phyloP scores from a whole-genome alignment of 2,797 vertebrate genomes.

The Megalops cyprinoides region DNA sequence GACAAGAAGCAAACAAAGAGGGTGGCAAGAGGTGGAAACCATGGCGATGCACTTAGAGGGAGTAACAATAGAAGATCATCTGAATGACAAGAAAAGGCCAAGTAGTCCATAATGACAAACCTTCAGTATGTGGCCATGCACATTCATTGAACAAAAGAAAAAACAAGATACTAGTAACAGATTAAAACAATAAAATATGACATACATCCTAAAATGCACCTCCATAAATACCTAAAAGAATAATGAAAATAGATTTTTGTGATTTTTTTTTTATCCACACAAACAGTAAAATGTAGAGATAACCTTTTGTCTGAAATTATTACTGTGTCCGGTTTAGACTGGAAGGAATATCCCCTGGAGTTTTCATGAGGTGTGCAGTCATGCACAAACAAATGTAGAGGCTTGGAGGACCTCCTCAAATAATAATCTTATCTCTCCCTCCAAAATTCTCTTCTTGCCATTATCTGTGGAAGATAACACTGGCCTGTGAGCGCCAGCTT shows the following conservation, averaged over 20 bases:
- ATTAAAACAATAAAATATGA: not conserved
- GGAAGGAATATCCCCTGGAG: not conserved
- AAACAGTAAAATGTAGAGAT: not conserved
- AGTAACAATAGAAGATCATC: not conserved
- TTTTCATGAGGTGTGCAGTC: not conserved
- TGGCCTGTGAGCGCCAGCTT: not conserved
- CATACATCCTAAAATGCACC: not conserved
- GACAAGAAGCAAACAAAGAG: constrained; percentile 2
- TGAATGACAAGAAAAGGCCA: not conserved
- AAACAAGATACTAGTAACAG: not conserved
- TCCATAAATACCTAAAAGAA: not conserved
- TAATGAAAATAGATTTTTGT: not conserved
- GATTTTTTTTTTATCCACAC: not conserved
- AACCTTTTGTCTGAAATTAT: not conserved
- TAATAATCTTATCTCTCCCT: not conserved
- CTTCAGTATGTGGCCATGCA: not conserved
- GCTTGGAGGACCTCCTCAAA: not conserved
- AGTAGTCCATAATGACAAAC: not conserved
- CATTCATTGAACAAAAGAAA: not conserved
- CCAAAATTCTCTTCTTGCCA: not conserved
- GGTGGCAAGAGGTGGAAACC: constrained; percentile 39
- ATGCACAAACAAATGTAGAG: not conserved
- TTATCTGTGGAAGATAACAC: not conserved
- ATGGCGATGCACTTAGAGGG: not conserved
- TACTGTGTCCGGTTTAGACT: not conserved